Conservation (phyloP, 2,113 vertebrate species). For the Lanius ludovicianus region DNA sequence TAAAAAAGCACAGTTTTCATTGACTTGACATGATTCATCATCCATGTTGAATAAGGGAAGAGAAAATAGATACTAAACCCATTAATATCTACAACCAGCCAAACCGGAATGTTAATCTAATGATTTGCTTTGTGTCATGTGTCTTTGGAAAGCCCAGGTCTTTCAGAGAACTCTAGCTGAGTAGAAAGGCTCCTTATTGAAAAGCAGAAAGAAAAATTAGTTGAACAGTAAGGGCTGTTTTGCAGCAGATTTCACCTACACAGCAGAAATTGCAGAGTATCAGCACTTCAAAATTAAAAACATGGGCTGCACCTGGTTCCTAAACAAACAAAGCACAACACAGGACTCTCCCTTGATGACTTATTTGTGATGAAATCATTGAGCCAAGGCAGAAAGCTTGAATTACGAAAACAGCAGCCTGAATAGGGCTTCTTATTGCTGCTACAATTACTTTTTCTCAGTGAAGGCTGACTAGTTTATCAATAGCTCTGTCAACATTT, state of each 20-base stretch:
- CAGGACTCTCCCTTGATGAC: not conserved
- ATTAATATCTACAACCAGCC: not conserved
- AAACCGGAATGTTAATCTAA: not conserved
- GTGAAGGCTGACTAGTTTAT: not conserved
- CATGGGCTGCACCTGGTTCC: conserved; percentile 16
- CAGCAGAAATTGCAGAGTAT: conserved; percentile 38
- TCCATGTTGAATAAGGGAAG: not conserved
- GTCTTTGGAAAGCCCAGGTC: not conserved
- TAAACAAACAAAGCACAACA: conserved; percentile 10
- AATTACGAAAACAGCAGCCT: not conserved
- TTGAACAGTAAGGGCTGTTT: not conserved
- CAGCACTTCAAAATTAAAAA: conserved; percentile 37
- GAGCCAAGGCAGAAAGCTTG: conserved; percentile 6
- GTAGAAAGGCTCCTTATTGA: not conserved
- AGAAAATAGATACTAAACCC: not conserved
- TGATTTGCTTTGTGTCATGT: not conserved
- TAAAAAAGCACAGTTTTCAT: not conserved
- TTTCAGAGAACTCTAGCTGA: not conserved
- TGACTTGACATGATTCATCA: not conserved
- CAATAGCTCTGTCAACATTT: conserved; percentile 26
- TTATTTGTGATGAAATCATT: conserved; percentile 40
- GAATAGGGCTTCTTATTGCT: conserved; percentile 4
- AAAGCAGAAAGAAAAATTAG: not conserved
- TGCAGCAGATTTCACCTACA: not conserved
- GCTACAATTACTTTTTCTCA: conserved; percentile 1